Conservation (phyloP, 23 tunicate genomes). For the Ascidia mentula region DNA sequence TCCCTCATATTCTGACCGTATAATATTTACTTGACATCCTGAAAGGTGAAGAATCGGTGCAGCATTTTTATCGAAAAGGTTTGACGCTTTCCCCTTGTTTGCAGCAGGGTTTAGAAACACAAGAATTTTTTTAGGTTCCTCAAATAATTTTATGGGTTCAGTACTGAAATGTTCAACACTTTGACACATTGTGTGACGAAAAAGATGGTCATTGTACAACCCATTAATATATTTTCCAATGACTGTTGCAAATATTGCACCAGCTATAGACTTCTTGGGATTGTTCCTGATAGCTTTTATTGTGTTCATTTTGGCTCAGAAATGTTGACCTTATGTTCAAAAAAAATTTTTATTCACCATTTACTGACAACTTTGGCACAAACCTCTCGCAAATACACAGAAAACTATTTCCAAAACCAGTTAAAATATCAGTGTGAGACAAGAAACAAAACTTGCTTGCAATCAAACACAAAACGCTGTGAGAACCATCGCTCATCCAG, state of each 20-base stretch:
- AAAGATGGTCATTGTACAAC: slow-evolving; percentile 35
- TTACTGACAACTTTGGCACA: too few species aligned
- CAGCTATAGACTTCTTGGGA: slow-evolving; percentile 88
- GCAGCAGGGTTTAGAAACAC: slow-evolving; percentile 90
- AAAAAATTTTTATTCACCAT: too few species aligned
- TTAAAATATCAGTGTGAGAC: neutral
- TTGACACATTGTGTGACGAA: slow-evolving; percentile 46
- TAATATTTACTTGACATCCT: slow-evolving; percentile 65
- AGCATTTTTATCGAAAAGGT: slow-evolving; percentile 79
- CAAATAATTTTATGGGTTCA: slow-evolving; percentile 28
- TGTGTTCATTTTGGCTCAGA: too few species aligned
- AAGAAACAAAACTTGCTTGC: neutral
- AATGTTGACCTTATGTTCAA: too few species aligned
- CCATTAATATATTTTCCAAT: slow-evolving; percentile 55
- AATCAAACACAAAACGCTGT: neutral
- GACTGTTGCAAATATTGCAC: slow-evolving; percentile 33
- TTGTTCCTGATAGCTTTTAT: slow-evolving; percentile 18
- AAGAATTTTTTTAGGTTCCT: slow-evolving; percentile 53
- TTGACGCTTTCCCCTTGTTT: slow-evolving; percentile 73
- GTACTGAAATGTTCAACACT: slow-evolving; percentile 21
- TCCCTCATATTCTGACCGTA: slow-evolving; percentile 71
- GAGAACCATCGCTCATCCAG: neutral
- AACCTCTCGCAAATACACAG: too few species aligned
- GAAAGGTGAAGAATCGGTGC: slow-evolving; percentile 81
- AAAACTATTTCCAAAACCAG: neutral